Base-by-base conservation (phyloP, 2,888 invertebrate species). In the Apocheima hispidaria region DNA sequence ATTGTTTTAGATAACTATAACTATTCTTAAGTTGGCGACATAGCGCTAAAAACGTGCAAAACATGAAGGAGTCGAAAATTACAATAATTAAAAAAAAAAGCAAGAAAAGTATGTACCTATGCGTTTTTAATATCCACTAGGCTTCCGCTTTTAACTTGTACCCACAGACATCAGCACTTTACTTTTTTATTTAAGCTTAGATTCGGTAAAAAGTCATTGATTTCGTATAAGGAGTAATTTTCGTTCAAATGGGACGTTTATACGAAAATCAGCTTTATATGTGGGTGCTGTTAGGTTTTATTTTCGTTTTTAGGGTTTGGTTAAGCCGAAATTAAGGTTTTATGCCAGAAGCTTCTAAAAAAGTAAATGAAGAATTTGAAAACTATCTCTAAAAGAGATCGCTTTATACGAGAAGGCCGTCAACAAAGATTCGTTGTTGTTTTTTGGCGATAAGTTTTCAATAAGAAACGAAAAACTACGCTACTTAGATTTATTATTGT, bases 161-260 rank as follows among this genome's bases (percentile, higher is more conserved):
- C 58, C 66, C 63, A 40, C 6, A 6, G 36, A 60, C 48, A 38
- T 43, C 56, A 66, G 64, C 65, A n/a, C n/a, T n/a, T n/a, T n/a
- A n/a, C n/a, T n/a, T n/a, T n/a, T n/a, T 62, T 53, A 58, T 62
- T 69, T 63, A 69, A 68, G 73, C 72, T 71, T 61, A 52, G 68
- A 73, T 74, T 75, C 75, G 67, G 73, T 75, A 79, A 82, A 69
- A 84, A 83, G 74, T 81, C 86, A 86, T 87, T 85, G 88, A 88
- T 87, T 87, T 81, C 78, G 78, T 82, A 87, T 88, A 77, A 80
- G 77, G 73, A 79, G 81, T 82, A 82, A 80, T 83, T 86, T 76
- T 73, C 73, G 75, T 64, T 72, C 72, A 74, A 79, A 82, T 79
- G 73, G 69, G 64, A 52, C 48, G 71, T 70, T 76, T 72, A 75